Conservation (phyloP, 2,797 vertebrate genomes). For the Naso thynnoides region DNA sequence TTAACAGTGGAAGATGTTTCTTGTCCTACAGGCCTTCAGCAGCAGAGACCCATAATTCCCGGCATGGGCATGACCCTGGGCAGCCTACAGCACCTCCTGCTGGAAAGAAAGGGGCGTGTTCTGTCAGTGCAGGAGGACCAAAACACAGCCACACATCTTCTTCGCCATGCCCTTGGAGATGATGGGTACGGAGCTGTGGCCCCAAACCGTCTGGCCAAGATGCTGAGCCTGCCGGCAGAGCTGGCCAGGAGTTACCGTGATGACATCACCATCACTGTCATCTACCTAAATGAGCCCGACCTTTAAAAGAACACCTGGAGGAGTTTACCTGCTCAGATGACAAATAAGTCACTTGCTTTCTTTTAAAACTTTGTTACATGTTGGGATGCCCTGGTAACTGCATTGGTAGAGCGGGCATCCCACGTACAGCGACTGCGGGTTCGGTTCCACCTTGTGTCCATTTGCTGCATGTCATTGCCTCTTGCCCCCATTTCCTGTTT, state of each 20-base stretch:
- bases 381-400: too few species aligned
- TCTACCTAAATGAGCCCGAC: constrained; percentile 73
- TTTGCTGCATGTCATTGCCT: too few species aligned
- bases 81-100: constrained; percentile 67
- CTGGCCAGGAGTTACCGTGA: constrained; percentile 79
- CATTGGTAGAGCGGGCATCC: too few species aligned
- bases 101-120: constrained; percentile 65
- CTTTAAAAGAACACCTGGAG: constrained; percentile 17
- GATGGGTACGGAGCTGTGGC: constrained; percentile 73
- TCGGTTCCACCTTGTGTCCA: too few species aligned
- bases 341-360: not conserved
- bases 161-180: constrained; percentile 77
- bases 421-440: too few species aligned
- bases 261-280: constrained; percentile 79
- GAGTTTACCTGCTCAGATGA: not conserved
- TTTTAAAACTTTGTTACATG: not conserved
- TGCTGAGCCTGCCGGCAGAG: constrained; percentile 76
- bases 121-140: constrained; percentile 71
- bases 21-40: constrained; percentile 60
- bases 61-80: constrained; percentile 60
- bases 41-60: constrained; percentile 70
- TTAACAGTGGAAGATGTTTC: not conserved
- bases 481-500: too few species aligned
- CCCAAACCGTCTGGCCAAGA: constrained; percentile 67
- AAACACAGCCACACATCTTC: constrained; percentile 74